Percentiles rank a stretch among this genome's conserved stretches.
phyloP scores from a whole-genome alignment of 2,113 vertebrate genomes.

The Probosciger aterrimus region DNA sequence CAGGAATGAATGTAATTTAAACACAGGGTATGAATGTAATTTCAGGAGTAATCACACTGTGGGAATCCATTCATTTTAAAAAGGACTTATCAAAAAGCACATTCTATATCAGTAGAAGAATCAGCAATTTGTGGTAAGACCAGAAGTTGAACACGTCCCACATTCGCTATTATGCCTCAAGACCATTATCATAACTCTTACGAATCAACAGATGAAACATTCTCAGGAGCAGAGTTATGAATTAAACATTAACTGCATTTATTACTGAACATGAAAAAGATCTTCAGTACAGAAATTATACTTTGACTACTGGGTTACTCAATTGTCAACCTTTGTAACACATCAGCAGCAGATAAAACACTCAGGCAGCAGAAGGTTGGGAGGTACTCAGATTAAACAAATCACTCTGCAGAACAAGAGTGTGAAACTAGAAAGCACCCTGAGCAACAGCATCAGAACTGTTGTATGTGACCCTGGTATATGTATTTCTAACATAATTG shows the following conservation, averaged over 20 bases:
- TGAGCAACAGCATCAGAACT: neutral
- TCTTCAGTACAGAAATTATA: slow-evolving; percentile 19
- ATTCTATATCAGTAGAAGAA: neutral
- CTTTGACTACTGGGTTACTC: neutral
- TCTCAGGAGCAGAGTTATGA: neutral
- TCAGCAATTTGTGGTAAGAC: neutral
- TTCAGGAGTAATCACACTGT: neutral
- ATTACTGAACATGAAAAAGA: slow-evolving; percentile 48
- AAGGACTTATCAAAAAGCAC: neutral
- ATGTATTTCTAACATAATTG: neutral
- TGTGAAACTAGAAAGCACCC: neutral
- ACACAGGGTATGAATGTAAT: neutral
- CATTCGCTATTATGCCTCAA: neutral
- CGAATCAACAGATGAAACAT: neutral
- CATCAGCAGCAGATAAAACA: neutral
- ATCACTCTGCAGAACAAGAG: neutral
- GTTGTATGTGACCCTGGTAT: neutral
- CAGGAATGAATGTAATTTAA: neutral
- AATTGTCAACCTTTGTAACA: slow-evolving; percentile 64
- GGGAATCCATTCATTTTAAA: neutral
- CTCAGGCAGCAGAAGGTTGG: neutral
- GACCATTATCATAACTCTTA: slow-evolving; percentile 11
- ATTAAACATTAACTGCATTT: slow-evolving; percentile 47
- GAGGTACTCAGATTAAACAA: neutral
- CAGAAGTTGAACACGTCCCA: neutral